Percentiles rank a stretch among this genome's conserved stretches.
Evolutionary conservation across 2,113 vertebrate species (phyloP).

Genomic region (Camelus dromedarius): DNA sequence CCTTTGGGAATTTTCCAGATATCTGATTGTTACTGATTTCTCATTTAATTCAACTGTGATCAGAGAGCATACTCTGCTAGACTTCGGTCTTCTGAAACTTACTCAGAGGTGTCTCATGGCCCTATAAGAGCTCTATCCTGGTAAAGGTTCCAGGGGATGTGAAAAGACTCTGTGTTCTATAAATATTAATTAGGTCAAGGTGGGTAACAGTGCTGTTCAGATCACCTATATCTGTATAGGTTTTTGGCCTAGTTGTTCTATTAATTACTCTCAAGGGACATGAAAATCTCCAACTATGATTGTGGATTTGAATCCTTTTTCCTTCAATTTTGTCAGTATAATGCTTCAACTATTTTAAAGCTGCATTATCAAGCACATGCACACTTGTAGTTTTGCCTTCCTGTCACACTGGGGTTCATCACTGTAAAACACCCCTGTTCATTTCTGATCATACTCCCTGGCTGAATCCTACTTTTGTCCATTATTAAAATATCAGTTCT

Average conservation of each 20-base stretch:
- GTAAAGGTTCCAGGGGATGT: not conserved
- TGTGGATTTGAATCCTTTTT: not conserved
- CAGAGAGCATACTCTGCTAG: not conserved
- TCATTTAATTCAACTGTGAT: conserved; percentile 35
- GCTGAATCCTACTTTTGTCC: conserved; percentile 17
- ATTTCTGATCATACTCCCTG: not conserved
- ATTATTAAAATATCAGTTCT: conserved; percentile 25
- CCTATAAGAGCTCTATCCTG: not conserved
- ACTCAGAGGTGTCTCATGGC: conserved; percentile 9
- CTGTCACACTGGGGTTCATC: not conserved
- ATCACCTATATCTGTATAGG: not conserved
- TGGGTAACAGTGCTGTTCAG: not conserved
- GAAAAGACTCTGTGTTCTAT: conserved; percentile 34
- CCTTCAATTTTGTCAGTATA: not conserved
- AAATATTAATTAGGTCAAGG: conserved; percentile 43
- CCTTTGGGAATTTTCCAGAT: not conserved
- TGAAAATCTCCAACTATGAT: not conserved
- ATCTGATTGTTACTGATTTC: not conserved
- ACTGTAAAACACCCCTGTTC: conserved; percentile 8
- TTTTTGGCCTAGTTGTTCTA: conserved; percentile 12
- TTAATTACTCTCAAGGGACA: not conserved
- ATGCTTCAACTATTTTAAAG: not conserved
- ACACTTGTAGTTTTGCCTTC: conserved; percentile 17
- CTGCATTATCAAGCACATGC: not conserved
- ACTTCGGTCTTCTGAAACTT: not conserved